phyloP scores from a whole-genome alignment of 1,140 invertebrate species.

The Oryzaephilus surinamensis region DNA sequence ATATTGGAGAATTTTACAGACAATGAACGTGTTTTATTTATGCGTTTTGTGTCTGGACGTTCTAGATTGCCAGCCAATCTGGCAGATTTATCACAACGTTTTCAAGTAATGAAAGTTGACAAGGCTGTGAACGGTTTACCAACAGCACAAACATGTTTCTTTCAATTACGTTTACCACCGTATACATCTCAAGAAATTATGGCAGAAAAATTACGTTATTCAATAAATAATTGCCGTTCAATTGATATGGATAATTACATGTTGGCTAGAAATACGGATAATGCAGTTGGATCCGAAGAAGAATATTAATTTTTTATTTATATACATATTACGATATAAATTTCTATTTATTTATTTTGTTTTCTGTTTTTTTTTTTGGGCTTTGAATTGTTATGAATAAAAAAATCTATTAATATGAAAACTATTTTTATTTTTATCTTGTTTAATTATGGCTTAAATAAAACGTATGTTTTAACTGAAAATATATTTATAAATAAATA shows the following conservation, averaged over 20 bases:
- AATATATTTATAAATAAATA: too few species aligned
- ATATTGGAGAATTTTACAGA: conserved; percentile 54
- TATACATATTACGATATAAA: conserved; percentile 1
- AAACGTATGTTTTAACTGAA: too few species aligned
- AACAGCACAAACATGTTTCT: conserved; percentile 61
- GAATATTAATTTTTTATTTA: conserved; percentile 34
- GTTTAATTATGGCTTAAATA: too few species aligned
- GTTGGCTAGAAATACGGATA: conserved; percentile 51
- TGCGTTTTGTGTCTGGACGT: conserved; percentile 58
- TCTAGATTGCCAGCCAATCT: conserved; percentile 55
- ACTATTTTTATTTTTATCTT: too few species aligned
- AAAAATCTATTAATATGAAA: too few species aligned
- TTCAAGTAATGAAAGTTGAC: conserved; percentile 54
- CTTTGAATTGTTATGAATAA: too few species aligned
- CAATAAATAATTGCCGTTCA: conserved; percentile 58
- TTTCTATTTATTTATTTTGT: background rate
- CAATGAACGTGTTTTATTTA: conserved; percentile 54
- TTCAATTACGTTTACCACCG: conserved; percentile 55
- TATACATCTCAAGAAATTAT: conserved; percentile 51
- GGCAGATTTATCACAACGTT: conserved; percentile 55
- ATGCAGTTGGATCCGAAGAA: conserved; percentile 40
- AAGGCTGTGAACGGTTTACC: conserved; percentile 50
- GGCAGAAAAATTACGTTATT: conserved; percentile 52
- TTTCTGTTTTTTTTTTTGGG: too few species aligned
- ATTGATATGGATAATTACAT: conserved; percentile 69